phyloP scores from a whole-genome alignment of 2,797 vertebrate genomes.

The Macropodus opercularis region DNA sequence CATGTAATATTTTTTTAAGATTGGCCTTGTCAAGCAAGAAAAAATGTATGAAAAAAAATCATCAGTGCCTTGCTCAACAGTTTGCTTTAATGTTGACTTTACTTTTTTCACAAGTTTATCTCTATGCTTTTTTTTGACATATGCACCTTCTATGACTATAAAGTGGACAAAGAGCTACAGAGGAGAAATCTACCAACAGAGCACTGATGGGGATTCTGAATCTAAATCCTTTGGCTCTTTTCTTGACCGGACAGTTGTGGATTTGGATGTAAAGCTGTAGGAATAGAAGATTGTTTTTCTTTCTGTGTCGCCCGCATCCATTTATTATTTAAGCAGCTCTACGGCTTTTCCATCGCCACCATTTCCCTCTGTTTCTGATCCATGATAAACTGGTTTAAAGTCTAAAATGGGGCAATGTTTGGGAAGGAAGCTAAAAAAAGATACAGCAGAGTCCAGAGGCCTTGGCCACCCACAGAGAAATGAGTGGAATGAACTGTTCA shows the following conservation, averaged over 20 bases:
- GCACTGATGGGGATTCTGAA: constrained; percentile 27
- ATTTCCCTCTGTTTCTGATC: constrained; percentile 31
- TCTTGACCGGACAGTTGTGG: constrained; percentile 64
- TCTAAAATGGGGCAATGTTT: constrained; percentile 46
- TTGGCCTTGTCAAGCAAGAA: too few relatives aligned
- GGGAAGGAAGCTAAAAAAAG: constrained; percentile 19
- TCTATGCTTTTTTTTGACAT: not conserved
- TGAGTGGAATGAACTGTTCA: constrained; percentile 41
- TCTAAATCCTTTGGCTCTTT: constrained; percentile 60
- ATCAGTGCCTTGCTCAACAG: too few relatives aligned
- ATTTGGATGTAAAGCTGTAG: constrained; percentile 67
- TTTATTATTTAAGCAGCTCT: constrained; percentile 75
- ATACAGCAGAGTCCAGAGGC: constrained; percentile 5
- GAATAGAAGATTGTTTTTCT: constrained; percentile 69
- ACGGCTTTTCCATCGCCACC: constrained; percentile 41
- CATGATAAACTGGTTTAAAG: constrained; percentile 26
- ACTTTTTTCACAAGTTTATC: not conserved
- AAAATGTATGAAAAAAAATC: too few relatives aligned
- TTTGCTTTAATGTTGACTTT: not conserved
- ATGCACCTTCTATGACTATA: not conserved
- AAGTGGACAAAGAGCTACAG: not conserved
- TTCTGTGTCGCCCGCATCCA: constrained; percentile 60
- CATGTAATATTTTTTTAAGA: too few relatives aligned
- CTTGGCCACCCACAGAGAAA: constrained; percentile 33
- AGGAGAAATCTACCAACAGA: constrained; percentile 17